A percentile compares a stretch with the other conserved stretches of the same genome.
phyloP scores from a whole-genome alignment of 1,140 invertebrate species.

The Pentalonia nigronervosa region DNA sequence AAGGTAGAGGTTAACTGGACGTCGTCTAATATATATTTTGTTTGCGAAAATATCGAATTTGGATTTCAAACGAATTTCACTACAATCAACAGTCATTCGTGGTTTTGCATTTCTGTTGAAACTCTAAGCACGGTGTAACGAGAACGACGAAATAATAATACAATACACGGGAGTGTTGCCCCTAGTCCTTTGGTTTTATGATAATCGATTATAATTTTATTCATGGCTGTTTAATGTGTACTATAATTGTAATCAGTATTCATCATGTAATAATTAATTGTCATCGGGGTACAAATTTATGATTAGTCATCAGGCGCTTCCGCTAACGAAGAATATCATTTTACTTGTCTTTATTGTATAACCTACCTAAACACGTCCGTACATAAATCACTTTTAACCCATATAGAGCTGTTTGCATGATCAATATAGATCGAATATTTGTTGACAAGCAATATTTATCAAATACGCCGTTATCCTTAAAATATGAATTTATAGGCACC shows the following conservation, averaged over 20 bases:
- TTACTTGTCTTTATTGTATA: background rate
- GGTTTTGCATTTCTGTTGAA: background rate
- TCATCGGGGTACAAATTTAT: background rate
- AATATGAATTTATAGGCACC: background rate
- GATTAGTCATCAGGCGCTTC: background rate
- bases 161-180: background rate
- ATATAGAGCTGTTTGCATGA: background rate
- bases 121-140: background rate
- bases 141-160: background rate
- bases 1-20: background rate
- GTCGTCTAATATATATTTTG: background rate
- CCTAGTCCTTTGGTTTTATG: background rate
- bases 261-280: slow-evolving; percentile 13
- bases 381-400: background rate
- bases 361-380: too few species aligned
- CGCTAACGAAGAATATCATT: background rate
- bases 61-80: background rate
- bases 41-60: background rate
- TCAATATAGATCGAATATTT: too few species aligned
- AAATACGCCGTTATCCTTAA: background rate
- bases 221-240: background rate
- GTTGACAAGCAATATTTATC: background rate
- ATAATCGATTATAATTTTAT: slow-evolving; percentile 56
- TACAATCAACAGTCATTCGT: background rate
- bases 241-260: background rate